Percentiles rank a stretch among this genome's conserved stretches.
Evolutionary conservation across 1,140 invertebrate species (phyloP).

Genomic region (Euglossa dilemma): DNA sequence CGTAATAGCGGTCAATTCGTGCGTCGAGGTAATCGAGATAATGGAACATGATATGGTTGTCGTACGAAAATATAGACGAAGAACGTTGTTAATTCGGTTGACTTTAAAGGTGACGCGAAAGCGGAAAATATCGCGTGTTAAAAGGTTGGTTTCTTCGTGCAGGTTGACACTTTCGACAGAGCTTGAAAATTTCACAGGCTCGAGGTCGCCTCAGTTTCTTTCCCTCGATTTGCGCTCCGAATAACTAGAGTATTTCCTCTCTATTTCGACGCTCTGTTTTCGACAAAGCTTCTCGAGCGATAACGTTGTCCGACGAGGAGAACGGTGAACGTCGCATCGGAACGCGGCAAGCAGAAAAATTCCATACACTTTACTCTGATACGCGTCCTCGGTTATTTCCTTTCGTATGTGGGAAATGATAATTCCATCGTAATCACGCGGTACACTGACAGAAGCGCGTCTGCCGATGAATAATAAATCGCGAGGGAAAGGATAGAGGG

Average conservation of each 20-base stretch:
- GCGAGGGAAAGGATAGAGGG: neutral
- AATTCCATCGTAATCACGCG: too few species aligned
- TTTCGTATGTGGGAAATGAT: too few species aligned
- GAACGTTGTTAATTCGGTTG: neutral
- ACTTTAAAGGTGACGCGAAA: too few species aligned
- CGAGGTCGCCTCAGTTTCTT: neutral
- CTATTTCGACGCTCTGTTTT: too few species aligned
- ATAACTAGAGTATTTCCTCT: constrained; percentile 38
- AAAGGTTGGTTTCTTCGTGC: neutral
- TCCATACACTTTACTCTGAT: too few species aligned
- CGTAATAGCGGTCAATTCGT: neutral
- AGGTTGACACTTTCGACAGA: neutral
- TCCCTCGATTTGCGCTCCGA: constrained; percentile 28
- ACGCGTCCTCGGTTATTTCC: too few species aligned
- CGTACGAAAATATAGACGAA: neutral
- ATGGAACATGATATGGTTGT: too few species aligned
- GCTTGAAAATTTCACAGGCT: neutral
- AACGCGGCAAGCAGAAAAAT: too few species aligned
- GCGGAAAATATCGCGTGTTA: too few species aligned
- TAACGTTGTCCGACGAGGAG: too few species aligned
- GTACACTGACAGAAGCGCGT: neutral
- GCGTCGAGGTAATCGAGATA: neutral
- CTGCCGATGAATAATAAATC: neutral
- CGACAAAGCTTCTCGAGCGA: too few species aligned
- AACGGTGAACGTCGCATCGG: too few species aligned